Evolutionary conservation across 2,888 invertebrate species (phyloP).

Genomic region (Chymomyza caudatula): DNA sequence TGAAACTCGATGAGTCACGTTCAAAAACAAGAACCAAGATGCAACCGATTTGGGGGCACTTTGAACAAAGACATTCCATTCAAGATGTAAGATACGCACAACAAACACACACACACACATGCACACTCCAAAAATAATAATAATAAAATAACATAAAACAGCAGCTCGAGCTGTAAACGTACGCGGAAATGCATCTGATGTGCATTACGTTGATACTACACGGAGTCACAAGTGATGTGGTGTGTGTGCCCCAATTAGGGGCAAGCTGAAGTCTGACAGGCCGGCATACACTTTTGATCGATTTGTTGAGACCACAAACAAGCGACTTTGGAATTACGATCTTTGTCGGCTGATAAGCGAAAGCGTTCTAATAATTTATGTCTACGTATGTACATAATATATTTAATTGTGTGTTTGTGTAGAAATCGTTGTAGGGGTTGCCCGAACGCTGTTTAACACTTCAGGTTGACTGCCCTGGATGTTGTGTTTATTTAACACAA

Average conservation of each 20-base stretch:
- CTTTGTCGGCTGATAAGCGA: constrained; percentile 55
- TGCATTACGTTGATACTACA: not conserved
- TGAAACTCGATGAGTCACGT: constrained; percentile 58
- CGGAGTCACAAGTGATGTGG: not conserved
- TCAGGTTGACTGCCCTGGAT: not conserved
- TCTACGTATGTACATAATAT: constrained; percentile 16
- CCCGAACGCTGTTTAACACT: not conserved
- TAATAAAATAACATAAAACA: not conserved
- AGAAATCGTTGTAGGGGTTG: constrained; percentile 2
- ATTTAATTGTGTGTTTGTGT: constrained; percentile 37
- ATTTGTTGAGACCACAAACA: constrained; percentile 34
- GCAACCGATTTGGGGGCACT: constrained; percentile 21
- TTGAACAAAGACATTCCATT: constrained; percentile 66
- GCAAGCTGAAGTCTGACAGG: constrained; percentile 9
- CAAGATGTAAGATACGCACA: constrained; percentile 22
- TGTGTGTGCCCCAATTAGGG: constrained; percentile 6
- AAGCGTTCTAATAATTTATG: constrained; percentile 49
- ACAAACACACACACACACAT: constrained; percentile 16
- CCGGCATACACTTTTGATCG: constrained; percentile 53
- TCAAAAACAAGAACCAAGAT: constrained; percentile 3
- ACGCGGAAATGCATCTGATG: constrained; percentile 44
- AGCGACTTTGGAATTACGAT: constrained; percentile 27
- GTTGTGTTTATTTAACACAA: constrained; percentile 19
- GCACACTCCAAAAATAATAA: constrained; percentile 22
- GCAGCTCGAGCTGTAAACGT: constrained; percentile 2